Base-by-base conservation (phyloP, 92 coral and sea anemone species). In the Paragorgia papillata region DNA sequence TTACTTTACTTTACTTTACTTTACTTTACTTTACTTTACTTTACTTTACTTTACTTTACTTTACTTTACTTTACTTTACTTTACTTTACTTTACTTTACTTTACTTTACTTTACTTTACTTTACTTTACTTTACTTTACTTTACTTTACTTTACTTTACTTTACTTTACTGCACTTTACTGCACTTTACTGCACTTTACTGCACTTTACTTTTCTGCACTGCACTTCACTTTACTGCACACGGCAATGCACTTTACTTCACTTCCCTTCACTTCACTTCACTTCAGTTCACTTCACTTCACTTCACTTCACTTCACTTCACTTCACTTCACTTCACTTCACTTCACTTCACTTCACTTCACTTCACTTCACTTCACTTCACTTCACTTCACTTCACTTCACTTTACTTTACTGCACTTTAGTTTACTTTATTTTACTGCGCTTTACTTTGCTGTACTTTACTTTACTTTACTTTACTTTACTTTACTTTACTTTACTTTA, bases 1-100 rank as follows among this genome's bases (percentile, higher is more conserved):
- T 40, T 33, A 63, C 70, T 31, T 28, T 33, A 18, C 70, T 41
- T 44, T 1, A 67, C 59, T 67, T 13, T n/a, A 67, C 58, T 67
- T 14, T 20, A 67, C 75, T n/a, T 41, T 53, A 41, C 28, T 34
- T 44, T 29, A 39, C 75, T 51, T 51, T 51, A 51, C 58, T 51
- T 51, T 5, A 5, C n/a, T 17, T 51, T 28, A 17, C 75, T 66
- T 41, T 37, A 35, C 51, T 66, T 66, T 7, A 66, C 74, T 21
- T 39, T 44, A 66, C 74, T 14, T 66, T 26, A 39, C 57, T 40
- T 39, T 43, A 64, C 71, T 32, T 64, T 43, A 31, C 14, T 32
- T 39, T 26, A 39, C 57, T 1, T 66, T 44, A 66, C 57, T 40
- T 25, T 8, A 19, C 51, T 37, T 29, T 24, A 14, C 34, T 43